Percentiles rank a stretch among this genome's conserved stretches.
These are phyloP conservation scores for Daubentonia madagascariensis DNA, from an alignment of 2,113 vertebrate genomes.

Conservation along the genomic window DNA sequence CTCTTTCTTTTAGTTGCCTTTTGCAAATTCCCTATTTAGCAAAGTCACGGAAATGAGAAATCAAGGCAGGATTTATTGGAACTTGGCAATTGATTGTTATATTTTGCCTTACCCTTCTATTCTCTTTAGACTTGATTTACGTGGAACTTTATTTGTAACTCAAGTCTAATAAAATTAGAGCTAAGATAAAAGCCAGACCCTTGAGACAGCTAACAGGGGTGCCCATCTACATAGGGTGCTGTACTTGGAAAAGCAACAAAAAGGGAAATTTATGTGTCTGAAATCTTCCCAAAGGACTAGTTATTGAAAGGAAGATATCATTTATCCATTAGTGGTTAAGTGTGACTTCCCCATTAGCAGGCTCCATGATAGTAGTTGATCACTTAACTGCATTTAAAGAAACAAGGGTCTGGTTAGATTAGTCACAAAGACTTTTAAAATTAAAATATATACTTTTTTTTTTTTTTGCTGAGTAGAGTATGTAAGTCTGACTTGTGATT, in stretches of 20 bases:
- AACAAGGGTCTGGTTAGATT: background rate
- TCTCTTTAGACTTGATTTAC: background rate
- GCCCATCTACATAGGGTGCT: background rate
- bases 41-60: background rate
- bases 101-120: background rate
- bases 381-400: background rate
- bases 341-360: background rate
- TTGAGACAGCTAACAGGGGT: accelerated
- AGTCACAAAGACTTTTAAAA: background rate
- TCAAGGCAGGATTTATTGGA: background rate
- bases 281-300: background rate
- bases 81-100: background rate
- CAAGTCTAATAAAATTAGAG: background rate
- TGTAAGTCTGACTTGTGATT: background rate
- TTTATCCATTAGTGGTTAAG: background rate
- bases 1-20: background rate
- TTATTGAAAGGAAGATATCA: background rate
- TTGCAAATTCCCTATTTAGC: background rate
- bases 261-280: background rate
- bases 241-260: background rate
- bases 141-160: background rate
- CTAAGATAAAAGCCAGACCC: background rate
- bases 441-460: background rate
- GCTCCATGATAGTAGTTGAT: background rate
- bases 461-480: background rate